A percentile compares a stretch with the other conserved stretches of the same genome.
phyloP scores from a whole-genome alignment of 2,888 invertebrate genomes.

The Buathra laborator region DNA sequence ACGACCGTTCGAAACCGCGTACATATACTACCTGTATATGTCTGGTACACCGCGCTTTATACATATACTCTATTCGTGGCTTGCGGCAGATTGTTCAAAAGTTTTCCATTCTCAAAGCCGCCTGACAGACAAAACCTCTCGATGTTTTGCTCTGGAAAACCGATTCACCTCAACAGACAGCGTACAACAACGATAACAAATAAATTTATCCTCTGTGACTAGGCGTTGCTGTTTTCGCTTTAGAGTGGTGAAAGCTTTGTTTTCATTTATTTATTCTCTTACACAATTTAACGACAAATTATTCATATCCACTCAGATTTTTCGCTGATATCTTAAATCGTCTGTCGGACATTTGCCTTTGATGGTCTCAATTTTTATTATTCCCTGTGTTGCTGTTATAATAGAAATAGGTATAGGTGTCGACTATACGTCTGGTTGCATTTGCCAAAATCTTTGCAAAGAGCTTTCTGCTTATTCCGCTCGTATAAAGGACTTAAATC shows the following conservation, averaged over 20 bases:
- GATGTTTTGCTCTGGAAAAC: not conserved
- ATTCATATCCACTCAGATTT: not conserved
- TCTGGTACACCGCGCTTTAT: constrained; percentile 15
- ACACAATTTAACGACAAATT: not conserved
- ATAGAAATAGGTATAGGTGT: not conserved
- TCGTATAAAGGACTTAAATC: constrained; percentile 38
- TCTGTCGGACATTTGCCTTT: not conserved
- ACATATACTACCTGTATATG: constrained; percentile 7
- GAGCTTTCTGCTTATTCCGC: constrained; percentile 8
- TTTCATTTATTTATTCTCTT: not conserved
- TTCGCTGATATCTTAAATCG: not conserved
- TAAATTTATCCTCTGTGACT: constrained; percentile 20
- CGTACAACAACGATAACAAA: constrained; percentile 30
- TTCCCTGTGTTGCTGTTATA: not conserved
- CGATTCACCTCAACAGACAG: constrained; percentile 27
- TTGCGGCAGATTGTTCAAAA: constrained; percentile 49
- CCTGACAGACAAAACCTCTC: constrained; percentile 26
- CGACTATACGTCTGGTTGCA: not conserved
- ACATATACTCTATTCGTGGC: constrained; percentile 30
- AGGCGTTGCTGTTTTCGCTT: not conserved
- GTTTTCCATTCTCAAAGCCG: constrained; percentile 46
- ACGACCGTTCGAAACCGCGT: constrained; percentile 33
- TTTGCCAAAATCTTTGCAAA: constrained; percentile 12
- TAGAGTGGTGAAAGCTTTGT: not conserved
- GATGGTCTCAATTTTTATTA: not conserved